These are phyloP conservation scores for Chirona hameri DNA, from an alignment of 2,888 invertebrate species.

Conservation along the genomic window DNA sequence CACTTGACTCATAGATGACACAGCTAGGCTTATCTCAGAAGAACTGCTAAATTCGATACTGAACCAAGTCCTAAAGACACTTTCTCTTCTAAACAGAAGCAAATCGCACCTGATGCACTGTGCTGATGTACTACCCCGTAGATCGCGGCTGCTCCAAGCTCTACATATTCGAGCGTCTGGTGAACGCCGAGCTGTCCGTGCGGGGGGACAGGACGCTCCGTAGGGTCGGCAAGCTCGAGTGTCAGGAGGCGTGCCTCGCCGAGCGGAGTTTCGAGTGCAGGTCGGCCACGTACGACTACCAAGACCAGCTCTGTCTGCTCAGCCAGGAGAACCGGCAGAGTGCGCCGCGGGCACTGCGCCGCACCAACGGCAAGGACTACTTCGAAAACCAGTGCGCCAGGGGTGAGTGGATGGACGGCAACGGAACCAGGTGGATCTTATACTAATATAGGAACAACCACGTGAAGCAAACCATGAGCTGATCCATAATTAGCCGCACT, in stretches of 20 bases:
- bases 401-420: conserved; percentile 44
- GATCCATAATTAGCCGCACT: too few relatives aligned
- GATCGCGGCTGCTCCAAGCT: conserved; percentile 47
- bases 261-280: conserved; percentile 52
- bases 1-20: too few relatives aligned
- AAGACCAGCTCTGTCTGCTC: conserved; percentile 50
- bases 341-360: conserved; percentile 51
- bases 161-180: conserved; percentile 53
- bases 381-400: conserved; percentile 55
- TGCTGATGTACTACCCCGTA: too few relatives aligned
- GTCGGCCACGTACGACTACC: conserved; percentile 54
- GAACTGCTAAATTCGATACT: too few relatives aligned
- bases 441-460: too few relatives aligned
- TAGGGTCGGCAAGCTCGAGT: conserved; percentile 48
- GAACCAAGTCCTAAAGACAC: too few relatives aligned
- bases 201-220: conserved; percentile 36
- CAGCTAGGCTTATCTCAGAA: too few relatives aligned
- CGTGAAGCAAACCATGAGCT: too few relatives aligned
- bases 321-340: conserved; percentile 53
- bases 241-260: conserved; percentile 52
- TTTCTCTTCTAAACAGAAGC: too few relatives aligned
- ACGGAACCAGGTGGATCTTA: background rate
- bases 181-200: conserved; percentile 48
- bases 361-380: conserved; percentile 51
- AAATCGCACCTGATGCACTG: too few relatives aligned